Evolutionary conservation across 2,113 vertebrate species (phyloP).

Genomic region (Chaetorhynchus papuensis): DNA sequence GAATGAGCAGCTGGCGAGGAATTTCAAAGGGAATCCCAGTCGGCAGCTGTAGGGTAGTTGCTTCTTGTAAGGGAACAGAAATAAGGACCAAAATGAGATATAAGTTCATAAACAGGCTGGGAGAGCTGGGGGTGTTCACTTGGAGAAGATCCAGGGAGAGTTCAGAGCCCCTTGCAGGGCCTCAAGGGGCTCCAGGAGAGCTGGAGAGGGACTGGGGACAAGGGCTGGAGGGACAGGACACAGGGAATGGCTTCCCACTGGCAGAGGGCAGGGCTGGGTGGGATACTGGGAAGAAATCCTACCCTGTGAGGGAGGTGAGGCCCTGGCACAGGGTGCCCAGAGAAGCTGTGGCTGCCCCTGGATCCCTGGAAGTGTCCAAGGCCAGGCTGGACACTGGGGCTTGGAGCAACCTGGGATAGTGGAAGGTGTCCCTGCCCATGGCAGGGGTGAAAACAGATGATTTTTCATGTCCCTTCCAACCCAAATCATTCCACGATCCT

Average conservation of each 20-base stretch:
- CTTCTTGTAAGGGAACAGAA: neutral
- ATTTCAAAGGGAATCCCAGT: neutral
- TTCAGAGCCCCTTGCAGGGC: neutral
- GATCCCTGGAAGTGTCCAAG: neutral
- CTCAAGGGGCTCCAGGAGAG: neutral
- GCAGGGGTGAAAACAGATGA: rapidly evolving
- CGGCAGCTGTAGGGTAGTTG: rapidly evolving
- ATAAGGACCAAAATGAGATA: neutral
- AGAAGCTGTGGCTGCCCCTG: neutral
- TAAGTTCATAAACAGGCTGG: neutral
- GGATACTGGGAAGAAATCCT: neutral
- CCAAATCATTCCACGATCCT: neutral
- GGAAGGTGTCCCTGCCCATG: neutral
- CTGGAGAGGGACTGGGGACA: neutral
- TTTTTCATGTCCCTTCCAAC: neutral
- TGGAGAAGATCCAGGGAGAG: rapidly evolving
- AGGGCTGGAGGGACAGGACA: neutral
- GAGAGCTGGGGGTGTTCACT: neutral
- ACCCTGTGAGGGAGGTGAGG: rapidly evolving
- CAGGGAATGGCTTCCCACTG: neutral
- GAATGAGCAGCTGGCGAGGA: neutral
- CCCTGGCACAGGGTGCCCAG: rapidly evolving
- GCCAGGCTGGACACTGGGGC: rapidly evolving
- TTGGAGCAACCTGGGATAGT: rapidly evolving
- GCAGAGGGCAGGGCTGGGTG: rapidly evolving